Conservation (phyloP, 2,797 vertebrate species). For the Coranthus polyacanthus region DNA sequence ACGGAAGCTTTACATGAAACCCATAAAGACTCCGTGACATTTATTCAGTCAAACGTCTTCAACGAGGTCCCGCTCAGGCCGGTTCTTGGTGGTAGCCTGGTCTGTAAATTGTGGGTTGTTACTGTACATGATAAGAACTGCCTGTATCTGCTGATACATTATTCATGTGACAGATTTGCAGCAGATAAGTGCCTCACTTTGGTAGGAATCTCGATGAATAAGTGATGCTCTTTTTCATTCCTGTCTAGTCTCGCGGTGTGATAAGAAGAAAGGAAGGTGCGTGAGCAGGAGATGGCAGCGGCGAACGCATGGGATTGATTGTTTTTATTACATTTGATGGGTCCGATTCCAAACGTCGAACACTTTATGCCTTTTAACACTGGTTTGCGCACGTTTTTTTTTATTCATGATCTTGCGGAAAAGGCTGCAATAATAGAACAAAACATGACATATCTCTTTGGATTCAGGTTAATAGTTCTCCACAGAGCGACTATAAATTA, state of each 20-base stretch:
- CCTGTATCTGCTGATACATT: conserved; percentile 58
- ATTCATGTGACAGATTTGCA: conserved; percentile 74
- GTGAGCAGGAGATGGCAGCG: conserved; percentile 15
- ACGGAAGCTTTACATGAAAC: conserved; percentile 39
- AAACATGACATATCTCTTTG: conserved; percentile 19
- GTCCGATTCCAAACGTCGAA: neutral
- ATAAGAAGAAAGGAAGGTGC: conserved; percentile 39
- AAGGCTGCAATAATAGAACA: conserved; percentile 11
- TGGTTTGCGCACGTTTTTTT: conserved; percentile 15
- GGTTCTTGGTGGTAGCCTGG: conserved; percentile 11
- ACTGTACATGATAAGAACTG: conserved; percentile 32
- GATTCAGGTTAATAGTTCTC: conserved; percentile 41
- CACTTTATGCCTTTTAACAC: neutral
- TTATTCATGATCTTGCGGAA: conserved; percentile 12
- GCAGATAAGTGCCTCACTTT: conserved; percentile 67
- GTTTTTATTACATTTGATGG: neutral
- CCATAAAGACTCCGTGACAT: conserved; percentile 56
- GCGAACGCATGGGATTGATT: neutral
- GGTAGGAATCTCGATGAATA: conserved; percentile 68
- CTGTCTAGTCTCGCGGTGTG: conserved; percentile 17
- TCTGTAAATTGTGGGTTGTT: conserved; percentile 31
- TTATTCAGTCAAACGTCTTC: conserved; percentile 56
- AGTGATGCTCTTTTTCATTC: conserved; percentile 66
- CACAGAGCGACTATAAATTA: conserved; percentile 36
- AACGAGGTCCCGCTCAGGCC: conserved; percentile 45